These are phyloP conservation scores for Python bivittatus DNA, from an alignment of 2,113 vertebrate genomes.

Conservation along the genomic window DNA sequence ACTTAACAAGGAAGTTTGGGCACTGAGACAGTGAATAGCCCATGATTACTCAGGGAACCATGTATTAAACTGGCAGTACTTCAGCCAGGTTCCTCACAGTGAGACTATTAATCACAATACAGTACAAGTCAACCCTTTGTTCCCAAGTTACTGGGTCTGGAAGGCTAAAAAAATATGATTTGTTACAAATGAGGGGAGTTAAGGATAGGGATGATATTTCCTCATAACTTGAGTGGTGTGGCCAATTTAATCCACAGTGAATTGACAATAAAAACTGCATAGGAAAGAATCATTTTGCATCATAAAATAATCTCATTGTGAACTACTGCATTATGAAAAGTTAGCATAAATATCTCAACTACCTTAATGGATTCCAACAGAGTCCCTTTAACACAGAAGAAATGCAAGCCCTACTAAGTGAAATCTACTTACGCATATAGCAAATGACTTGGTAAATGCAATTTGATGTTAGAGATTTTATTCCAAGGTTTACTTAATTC, in stretches of 20 bases:
- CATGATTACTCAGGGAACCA: background rate
- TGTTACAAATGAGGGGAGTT: background rate
- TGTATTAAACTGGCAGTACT: background rate
- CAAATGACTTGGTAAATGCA: background rate
- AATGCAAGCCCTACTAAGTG: background rate
- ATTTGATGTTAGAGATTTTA: background rate
- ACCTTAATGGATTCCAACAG: background rate
- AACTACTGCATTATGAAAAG: background rate
- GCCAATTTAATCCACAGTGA: background rate
- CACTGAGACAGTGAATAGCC: background rate
- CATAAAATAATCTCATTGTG: background rate
- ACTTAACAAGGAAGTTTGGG: background rate
- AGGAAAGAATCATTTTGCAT: background rate
- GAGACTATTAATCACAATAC: background rate
- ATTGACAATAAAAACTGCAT: background rate
- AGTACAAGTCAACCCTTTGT: background rate
- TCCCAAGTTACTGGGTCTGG: background rate
- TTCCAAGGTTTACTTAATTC: background rate
- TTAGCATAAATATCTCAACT: background rate
- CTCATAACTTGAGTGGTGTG: background rate
- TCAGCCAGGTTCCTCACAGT: background rate
- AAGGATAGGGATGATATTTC: background rate
- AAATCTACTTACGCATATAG: background rate
- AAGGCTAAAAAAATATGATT: background rate
- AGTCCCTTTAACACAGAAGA: background rate